These are phyloP conservation scores for Neostethus bicornis DNA, from an alignment of 2,797 vertebrate genomes.

Conservation along the genomic window DNA sequence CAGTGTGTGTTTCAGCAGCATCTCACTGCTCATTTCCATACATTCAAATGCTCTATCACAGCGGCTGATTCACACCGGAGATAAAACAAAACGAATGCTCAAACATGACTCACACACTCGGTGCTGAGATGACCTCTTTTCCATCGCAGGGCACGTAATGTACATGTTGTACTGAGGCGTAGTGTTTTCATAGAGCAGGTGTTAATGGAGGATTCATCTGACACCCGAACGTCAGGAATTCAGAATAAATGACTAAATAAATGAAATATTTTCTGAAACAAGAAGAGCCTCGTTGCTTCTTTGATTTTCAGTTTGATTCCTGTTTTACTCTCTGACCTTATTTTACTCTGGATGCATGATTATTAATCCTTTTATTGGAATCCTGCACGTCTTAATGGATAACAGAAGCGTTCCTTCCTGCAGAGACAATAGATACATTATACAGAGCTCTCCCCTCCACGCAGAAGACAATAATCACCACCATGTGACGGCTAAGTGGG, in stretches of 20 bases:
- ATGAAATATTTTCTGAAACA: no score
- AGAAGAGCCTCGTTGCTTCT: slow-evolving; percentile 12
- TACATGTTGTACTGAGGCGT: slow-evolving; percentile 11
- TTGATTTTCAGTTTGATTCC: slow-evolving; percentile 18
- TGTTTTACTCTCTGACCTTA: neutral
- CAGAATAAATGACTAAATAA: no score
- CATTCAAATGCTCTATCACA: no score
- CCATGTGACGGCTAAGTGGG: slow-evolving; percentile 75
- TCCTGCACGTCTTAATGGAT: slow-evolving; percentile 55
- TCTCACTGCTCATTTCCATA: no score
- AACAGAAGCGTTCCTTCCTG: slow-evolving; percentile 14
- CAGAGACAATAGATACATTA: slow-evolving; percentile 59
- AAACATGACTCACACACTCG: slow-evolving; percentile 4
- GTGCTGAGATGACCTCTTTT: slow-evolving; percentile 7
- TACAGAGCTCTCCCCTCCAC: slow-evolving; percentile 29
- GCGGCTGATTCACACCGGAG: neutral
- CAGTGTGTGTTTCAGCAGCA: no score
- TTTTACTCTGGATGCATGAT: no score
- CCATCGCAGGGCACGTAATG: neutral
- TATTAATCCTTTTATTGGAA: no score
- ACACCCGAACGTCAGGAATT: neutral
- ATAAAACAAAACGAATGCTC: neutral
- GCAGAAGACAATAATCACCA: slow-evolving; percentile 72
- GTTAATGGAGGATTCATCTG: neutral
- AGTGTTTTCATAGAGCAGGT: neutral